Conservation (phyloP, 2,888 invertebrate genomes). For the Lucinisca nassula region DNA sequence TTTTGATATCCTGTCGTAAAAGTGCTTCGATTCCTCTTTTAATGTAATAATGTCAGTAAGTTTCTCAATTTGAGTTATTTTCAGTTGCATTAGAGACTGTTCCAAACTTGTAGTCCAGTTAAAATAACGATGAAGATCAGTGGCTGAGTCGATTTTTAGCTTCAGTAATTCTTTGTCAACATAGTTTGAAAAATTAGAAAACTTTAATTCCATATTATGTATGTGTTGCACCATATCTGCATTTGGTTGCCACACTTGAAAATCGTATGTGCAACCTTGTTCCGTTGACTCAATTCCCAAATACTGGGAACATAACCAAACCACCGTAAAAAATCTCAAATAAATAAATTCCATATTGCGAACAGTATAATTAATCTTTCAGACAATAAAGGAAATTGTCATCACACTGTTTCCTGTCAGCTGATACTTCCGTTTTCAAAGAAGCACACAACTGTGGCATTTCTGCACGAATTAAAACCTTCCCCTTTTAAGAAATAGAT, state of each 20-base stretch:
- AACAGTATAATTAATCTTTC: too few relatives aligned
- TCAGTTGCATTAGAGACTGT: conserved; percentile 65
- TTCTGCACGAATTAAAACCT: too few relatives aligned
- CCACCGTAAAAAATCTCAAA: too few relatives aligned
- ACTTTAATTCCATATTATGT: conserved; percentile 74
- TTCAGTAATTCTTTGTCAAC: conserved; percentile 70
- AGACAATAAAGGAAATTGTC: too few relatives aligned
- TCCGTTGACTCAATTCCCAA: too few relatives aligned
- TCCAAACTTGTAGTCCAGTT: conserved; percentile 75
- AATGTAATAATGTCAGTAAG: conserved; percentile 48
- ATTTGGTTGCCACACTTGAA: conserved; percentile 86
- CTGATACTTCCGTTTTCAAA: too few relatives aligned
- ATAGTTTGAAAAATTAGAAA: conserved; percentile 75
- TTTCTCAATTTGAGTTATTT: conserved; percentile 63
- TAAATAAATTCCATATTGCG: too few relatives aligned
- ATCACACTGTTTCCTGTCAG: too few relatives aligned
- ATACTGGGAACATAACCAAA: too few relatives aligned
- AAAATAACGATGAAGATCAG: conserved; percentile 64
- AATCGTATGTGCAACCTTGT: conserved; percentile 68
- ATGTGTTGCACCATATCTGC: conserved; percentile 79
- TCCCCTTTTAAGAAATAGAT: too few relatives aligned
- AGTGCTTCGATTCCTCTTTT: conserved; percentile 33
- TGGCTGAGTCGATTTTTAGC: conserved; percentile 64
- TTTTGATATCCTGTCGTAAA: conserved; percentile 51
- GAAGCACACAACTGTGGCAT: too few relatives aligned